These are phyloP conservation scores for Sycophila texana DNA, from an alignment of 2,888 invertebrate species.

Conservation along the genomic window DNA sequence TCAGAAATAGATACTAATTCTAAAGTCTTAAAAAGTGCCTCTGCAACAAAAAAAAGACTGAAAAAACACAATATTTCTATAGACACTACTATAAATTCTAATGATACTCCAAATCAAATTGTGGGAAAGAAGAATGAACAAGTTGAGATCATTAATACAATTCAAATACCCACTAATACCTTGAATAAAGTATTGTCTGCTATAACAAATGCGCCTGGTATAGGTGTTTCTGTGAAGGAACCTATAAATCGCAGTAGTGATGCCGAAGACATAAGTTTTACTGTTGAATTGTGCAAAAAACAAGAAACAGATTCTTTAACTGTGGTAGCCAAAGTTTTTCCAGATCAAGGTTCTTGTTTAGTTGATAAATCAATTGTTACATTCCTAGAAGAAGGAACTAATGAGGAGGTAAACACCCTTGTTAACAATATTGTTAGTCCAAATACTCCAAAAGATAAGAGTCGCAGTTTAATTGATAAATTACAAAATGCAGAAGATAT, in stretches of 20 bases:
- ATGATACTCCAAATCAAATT: conserved; percentile 52
- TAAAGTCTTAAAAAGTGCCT: conserved; percentile 51
- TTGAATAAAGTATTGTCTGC: conserved; percentile 72
- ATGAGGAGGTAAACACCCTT: conserved; percentile 69
- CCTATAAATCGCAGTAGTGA: conserved; percentile 67
- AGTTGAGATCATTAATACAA: conserved; percentile 61
- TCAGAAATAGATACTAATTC: conserved; percentile 32
- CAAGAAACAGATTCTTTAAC: conserved; percentile 62
- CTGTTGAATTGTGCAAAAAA: conserved; percentile 71
- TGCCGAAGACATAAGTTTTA: conserved; percentile 72
- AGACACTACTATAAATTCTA: conserved; percentile 52
- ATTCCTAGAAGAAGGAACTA: conserved; percentile 68
- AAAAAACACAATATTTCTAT: conserved; percentile 49
- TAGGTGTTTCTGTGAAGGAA: conserved; percentile 72
- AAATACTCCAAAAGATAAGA: conserved; percentile 62
- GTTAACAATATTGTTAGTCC: conserved; percentile 67
- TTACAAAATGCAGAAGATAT: conserved; percentile 68
- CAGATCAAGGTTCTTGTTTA: conserved; percentile 72
- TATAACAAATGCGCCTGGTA: conserved; percentile 68
- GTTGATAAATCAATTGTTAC: conserved; percentile 70
- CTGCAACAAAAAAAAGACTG: conserved; percentile 49
- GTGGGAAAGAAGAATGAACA: conserved; percentile 59
- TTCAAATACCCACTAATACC: conserved; percentile 72
- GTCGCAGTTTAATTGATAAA: conserved; percentile 61
- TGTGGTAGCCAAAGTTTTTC: conserved; percentile 72